Percentiles rank a stretch among this genome's conserved stretches.
These are phyloP conservation scores for Paralichthys olivaceus DNA, from an alignment of 2,113 vertebrate species.

Conservation along the genomic window DNA sequence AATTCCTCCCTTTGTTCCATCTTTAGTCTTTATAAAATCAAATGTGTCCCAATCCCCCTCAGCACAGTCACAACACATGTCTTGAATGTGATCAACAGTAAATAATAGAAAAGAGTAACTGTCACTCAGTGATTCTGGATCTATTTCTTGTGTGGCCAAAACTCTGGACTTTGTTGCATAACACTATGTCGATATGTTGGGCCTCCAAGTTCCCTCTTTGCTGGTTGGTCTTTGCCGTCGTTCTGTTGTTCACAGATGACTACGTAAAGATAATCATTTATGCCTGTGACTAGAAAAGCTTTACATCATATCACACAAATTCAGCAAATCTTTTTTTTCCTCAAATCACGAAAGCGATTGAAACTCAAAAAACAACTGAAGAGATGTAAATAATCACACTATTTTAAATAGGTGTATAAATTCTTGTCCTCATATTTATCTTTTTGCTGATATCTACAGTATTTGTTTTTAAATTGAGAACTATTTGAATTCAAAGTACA, in stretches of 20 bases:
- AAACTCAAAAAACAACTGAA: slow-evolving; percentile 30
- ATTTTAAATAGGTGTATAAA: slow-evolving; percentile 79
- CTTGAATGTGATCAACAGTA: slow-evolving; percentile 13
- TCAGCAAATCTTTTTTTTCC: slow-evolving; percentile 14
- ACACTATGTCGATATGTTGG: slow-evolving; percentile 48
- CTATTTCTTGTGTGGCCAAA: slow-evolving; percentile 27
- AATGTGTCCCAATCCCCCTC: not conserved
- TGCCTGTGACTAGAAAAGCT: slow-evolving; percentile 61
- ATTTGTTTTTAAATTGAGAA: slow-evolving; percentile 77
- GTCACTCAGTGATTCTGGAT: slow-evolving; percentile 3
- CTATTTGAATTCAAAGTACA: slow-evolving; percentile 77
- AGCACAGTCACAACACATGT: slow-evolving; percentile 10
- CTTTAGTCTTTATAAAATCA: not conserved
- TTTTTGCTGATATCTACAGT: slow-evolving; percentile 75
- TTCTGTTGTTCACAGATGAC: slow-evolving; percentile 36
- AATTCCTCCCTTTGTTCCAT: not conserved
- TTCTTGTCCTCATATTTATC: slow-evolving; percentile 81
- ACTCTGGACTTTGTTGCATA: slow-evolving; percentile 54
- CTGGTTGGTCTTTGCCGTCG: slow-evolving; percentile 41
- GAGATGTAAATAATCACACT: slow-evolving; percentile 79
- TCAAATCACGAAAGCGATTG: slow-evolving; percentile 33
- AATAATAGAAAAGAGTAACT: not conserved
- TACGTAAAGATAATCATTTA: slow-evolving; percentile 50
- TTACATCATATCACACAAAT: slow-evolving; percentile 54
- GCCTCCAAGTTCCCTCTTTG: slow-evolving; percentile 28